phyloP scores from a whole-genome alignment of 2,888 invertebrate species.

The Cotesia congregata region DNA sequence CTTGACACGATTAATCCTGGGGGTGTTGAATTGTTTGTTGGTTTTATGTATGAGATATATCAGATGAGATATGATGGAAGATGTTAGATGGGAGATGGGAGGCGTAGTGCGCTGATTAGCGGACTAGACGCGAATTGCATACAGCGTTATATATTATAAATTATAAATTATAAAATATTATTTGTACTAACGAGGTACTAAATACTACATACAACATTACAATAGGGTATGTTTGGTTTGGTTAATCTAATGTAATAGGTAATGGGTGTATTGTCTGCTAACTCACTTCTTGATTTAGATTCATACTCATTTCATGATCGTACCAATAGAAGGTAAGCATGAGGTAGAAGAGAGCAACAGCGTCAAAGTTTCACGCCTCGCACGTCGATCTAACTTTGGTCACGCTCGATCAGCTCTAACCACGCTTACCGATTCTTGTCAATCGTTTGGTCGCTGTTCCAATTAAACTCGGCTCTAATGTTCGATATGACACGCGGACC shows the following conservation, averaged over 20 bases:
- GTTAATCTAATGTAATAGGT: slow-evolving; percentile 21
- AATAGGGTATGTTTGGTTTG: slow-evolving; percentile 27
- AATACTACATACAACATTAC: slow-evolving; percentile 24
- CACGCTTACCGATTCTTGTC: slow-evolving; percentile 16
- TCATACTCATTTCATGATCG: too few species aligned
- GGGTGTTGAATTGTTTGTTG: not conserved
- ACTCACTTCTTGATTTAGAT: slow-evolving; percentile 26
- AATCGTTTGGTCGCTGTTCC: slow-evolving; percentile 22
- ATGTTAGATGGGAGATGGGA: not conserved
- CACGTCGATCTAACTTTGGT: slow-evolving; percentile 31
- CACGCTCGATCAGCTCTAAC: slow-evolving; percentile 32
- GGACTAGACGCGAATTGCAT: too few species aligned
- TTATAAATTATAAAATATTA: too few species aligned
- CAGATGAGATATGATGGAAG: too few species aligned
- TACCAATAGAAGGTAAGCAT: too few species aligned
- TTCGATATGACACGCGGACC: not conserved
- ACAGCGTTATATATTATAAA: too few species aligned
- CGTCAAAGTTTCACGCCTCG: slow-evolving; percentile 42
- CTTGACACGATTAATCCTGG: not conserved
- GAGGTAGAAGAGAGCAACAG: slow-evolving; percentile 24
- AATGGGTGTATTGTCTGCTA: slow-evolving; percentile 11
- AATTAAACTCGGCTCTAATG: slow-evolving; percentile 12
- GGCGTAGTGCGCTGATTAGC: too few species aligned
- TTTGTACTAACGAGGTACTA: slow-evolving; percentile 46
- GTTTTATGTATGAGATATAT: not conserved